Percentiles rank a stretch among this genome's conserved stretches.
These are phyloP conservation scores for Zaprionus capensis DNA, from an alignment of 1,140 invertebrate species.

Conservation along the genomic window DNA sequence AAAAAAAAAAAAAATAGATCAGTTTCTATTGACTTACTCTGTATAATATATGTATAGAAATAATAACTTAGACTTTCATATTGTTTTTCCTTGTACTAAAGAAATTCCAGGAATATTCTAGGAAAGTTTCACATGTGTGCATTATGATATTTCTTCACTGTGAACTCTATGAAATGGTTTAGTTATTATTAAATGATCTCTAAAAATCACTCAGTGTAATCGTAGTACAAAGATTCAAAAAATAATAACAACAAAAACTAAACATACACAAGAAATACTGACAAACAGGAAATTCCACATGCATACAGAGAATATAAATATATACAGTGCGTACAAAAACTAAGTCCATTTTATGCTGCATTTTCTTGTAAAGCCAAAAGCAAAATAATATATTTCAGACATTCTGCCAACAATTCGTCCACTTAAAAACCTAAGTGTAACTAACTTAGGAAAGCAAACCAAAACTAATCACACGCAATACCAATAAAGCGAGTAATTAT, in stretches of 20 bases:
- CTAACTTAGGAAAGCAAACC: not conserved
- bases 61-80: too few relatives aligned
- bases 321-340: too few relatives aligned
- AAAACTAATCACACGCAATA: constrained; percentile 9
- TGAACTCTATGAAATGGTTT: not conserved
- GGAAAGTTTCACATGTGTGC: too few relatives aligned
- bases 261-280: not conserved
- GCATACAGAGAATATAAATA: not conserved
- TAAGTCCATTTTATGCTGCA: too few relatives aligned
- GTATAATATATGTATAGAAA: too few relatives aligned
- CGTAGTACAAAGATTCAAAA: not conserved
- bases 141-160: too few relatives aligned
- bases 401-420: not conserved
- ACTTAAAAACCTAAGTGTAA: not conserved
- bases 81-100: too few relatives aligned
- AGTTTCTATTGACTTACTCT: not conserved
- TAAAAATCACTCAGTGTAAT: too few relatives aligned
- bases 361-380: not conserved
- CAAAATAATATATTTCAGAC: not conserved
- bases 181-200: not conserved
- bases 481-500: constrained; percentile 16
- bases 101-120: too few relatives aligned
- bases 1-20: not conserved
- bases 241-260: not conserved
- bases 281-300: not conserved